A percentile compares a stretch with the other conserved stretches of the same genome.
Conservation (phyloP, 2,113 vertebrate species). For the Gallinago paraguaiae region DNA sequence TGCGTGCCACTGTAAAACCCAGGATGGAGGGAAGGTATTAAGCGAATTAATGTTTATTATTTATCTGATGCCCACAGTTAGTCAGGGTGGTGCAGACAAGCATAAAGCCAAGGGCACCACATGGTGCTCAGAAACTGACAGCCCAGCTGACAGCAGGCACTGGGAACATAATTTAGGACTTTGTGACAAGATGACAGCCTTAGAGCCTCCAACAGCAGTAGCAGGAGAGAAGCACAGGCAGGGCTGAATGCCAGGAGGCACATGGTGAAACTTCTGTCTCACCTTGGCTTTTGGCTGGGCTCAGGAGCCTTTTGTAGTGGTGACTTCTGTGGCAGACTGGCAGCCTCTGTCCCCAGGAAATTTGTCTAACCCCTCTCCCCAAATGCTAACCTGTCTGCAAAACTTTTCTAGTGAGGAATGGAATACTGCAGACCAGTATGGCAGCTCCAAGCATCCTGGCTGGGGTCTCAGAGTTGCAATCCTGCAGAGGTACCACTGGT, state of each 20-base stretch:
- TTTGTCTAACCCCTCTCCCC: neutral
- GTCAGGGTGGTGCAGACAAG: conserved; percentile 2
- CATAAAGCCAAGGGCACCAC: neutral
- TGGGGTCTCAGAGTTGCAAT: neutral
- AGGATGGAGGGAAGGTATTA: neutral
- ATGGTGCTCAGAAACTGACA: neutral
- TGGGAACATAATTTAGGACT: neutral
- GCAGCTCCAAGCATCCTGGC: neutral
- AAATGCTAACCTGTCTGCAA: neutral
- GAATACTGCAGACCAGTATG: neutral
- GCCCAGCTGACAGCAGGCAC: conserved; percentile 15
- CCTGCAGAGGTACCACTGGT: neutral
- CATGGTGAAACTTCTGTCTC: neutral
- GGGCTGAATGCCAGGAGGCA: neutral
- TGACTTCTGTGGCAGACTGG: neutral
- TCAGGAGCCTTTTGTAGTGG: neutral
- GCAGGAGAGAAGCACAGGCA: neutral
- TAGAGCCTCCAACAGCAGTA: neutral
- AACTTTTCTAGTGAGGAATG: neutral
- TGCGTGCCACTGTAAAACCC: neutral
- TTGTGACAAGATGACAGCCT: neutral
- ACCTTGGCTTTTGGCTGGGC: neutral
- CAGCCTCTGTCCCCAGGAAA: neutral
- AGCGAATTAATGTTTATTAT: neutral
- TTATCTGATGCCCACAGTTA: neutral